A percentile compares a stretch with the other conserved stretches of the same genome.
phyloP scores from a whole-genome alignment of 2,113 vertebrate genomes.

The Otis tarda region DNA sequence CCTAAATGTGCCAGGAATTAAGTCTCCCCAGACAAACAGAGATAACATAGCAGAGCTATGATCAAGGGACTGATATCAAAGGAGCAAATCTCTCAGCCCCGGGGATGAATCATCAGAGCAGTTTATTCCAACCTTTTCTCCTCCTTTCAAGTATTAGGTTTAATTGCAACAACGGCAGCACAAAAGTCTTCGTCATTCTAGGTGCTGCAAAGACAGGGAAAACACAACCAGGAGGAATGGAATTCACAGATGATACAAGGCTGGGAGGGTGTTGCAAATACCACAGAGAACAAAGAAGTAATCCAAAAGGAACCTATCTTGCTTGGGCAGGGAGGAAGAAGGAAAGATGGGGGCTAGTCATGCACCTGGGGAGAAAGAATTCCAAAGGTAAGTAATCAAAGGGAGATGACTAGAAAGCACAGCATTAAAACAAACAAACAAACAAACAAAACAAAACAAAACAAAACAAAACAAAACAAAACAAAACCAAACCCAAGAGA shows the following conservation, averaged over 20 bases:
- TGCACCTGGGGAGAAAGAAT: background rate
- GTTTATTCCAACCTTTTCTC: conserved; percentile 50
- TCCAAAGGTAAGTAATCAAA: background rate
- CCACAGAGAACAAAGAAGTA: conserved; percentile 60
- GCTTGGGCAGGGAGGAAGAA: conserved; percentile 10
- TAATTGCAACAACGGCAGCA: conserved; percentile 41
- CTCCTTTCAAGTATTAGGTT: conserved; percentile 61
- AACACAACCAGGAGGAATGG: conserved; percentile 55
- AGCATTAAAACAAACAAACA: no score
- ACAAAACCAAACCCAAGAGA: background rate
- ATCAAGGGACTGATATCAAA: conserved; percentile 62
- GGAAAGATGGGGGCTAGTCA: background rate
- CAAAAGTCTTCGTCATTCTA: conserved; percentile 48
- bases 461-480: background rate
- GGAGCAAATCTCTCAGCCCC: conserved; percentile 56
- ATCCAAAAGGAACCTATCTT: conserved; percentile 44
- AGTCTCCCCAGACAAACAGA: conserved; percentile 49
- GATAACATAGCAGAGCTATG: conserved; percentile 64
- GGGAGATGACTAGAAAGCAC: background rate
- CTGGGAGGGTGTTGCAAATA: conserved; percentile 57
- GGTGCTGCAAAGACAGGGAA: conserved; percentile 51
- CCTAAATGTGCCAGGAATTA: conserved; percentile 65
- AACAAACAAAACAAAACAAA: no score
- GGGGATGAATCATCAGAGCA: conserved; percentile 57
- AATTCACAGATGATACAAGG: conserved; percentile 64